Conservation (phyloP, 2,113 vertebrate genomes). For the Chauna torquata region DNA sequence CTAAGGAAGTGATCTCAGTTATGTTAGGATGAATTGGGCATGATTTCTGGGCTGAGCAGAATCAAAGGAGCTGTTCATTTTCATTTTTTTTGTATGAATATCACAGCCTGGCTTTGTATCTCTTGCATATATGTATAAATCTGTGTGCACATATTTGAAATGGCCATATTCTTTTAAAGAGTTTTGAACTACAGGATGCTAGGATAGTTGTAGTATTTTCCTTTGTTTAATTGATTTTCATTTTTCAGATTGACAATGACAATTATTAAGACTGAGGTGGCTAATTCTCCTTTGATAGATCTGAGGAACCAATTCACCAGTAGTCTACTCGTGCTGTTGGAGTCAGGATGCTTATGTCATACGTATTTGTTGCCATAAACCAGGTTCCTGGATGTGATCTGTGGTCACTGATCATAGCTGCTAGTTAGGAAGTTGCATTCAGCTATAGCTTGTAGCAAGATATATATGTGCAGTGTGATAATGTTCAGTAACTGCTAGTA, state of each 20-base stretch:
- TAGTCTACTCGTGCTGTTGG: background rate
- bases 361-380: background rate
- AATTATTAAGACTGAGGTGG: background rate
- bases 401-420: background rate
- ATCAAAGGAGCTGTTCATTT: background rate
- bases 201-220: background rate
- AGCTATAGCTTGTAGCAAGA: background rate
- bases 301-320: background rate
- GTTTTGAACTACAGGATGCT: background rate
- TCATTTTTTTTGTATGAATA: background rate
- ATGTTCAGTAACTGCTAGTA: background rate
- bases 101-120: background rate
- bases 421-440: background rate
- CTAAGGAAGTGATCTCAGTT: background rate
- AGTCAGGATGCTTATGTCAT: background rate
- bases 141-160: background rate
- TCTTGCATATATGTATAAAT: background rate
- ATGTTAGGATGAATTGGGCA: background rate
- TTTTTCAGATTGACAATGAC: background rate
- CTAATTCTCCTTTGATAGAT: background rate
- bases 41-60: background rate
- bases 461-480: background rate
- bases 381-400: background rate
- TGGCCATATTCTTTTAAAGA: background rate
- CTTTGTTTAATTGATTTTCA: background rate